phyloP scores from a whole-genome alignment of 2,797 vertebrate species.

The Xiphophorus birchmanni region DNA sequence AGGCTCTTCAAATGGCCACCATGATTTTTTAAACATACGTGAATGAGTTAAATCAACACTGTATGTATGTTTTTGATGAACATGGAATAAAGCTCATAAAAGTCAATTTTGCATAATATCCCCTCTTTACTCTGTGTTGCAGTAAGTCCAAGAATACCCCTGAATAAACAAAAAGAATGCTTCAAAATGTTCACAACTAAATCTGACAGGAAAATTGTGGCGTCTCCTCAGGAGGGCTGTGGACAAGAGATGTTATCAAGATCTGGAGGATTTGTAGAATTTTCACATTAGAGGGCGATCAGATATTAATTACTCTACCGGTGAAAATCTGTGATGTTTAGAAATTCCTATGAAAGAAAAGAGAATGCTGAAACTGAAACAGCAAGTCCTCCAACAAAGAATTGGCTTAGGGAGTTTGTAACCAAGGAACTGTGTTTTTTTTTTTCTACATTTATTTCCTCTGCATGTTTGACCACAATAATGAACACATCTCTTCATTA shows the following conservation, averaged over 20 bases:
- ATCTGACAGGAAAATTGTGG: background rate
- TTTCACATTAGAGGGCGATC: background rate
- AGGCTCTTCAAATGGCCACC: too few species aligned
- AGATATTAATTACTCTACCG: background rate
- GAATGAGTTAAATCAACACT: too few species aligned
- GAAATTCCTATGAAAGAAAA: background rate
- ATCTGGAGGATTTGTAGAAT: background rate
- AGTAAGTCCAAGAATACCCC: background rate
- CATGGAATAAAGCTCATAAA: too few species aligned
- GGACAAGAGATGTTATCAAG: background rate
- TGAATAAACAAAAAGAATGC: background rate
- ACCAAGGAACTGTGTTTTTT: background rate
- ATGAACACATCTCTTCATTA: constrained; percentile 37
- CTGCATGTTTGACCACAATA: constrained; percentile 6
- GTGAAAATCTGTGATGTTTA: background rate
- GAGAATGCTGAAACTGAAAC: background rate
- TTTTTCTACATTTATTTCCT: background rate
- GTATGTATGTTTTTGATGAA: too few species aligned
- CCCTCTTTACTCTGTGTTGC: too few species aligned
- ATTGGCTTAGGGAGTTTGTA: background rate
- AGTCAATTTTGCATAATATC: too few species aligned
- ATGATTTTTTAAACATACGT: too few species aligned
- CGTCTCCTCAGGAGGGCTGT: background rate
- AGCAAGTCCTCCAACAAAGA: background rate
- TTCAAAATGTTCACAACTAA: background rate